Evolutionary conservation across 2,888 invertebrate species (phyloP).

Genomic region (Ctenicera cuprea): DNA sequence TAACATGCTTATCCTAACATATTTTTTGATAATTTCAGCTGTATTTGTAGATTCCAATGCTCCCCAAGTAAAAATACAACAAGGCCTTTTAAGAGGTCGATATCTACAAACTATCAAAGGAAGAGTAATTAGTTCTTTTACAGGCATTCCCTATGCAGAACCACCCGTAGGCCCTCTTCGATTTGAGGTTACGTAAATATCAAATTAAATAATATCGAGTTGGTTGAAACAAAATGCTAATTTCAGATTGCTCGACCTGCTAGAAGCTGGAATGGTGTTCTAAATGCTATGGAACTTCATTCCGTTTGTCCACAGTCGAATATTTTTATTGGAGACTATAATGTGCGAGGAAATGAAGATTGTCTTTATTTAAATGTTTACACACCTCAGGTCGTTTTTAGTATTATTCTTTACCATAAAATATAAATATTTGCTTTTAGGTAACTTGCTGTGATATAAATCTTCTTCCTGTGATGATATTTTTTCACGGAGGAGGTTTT

Average conservation of each 20-base stretch:
- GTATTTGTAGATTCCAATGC: too few species aligned
- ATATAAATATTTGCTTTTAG: constrained; percentile 62
- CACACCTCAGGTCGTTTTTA: constrained; percentile 68
- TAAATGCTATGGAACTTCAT: constrained; percentile 79
- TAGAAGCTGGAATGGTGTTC: constrained; percentile 78
- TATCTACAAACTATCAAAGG: constrained; percentile 6
- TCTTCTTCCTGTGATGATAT: constrained; percentile 83
- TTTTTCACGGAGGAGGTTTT: constrained; percentile 85
- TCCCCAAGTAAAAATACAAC: background rate
- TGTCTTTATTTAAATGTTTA: constrained; percentile 8
- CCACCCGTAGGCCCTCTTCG: constrained; percentile 30
- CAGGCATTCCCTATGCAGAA: constrained; percentile 41
- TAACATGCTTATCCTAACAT: too few species aligned
- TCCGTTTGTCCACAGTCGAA: constrained; percentile 82
- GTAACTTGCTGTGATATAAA: constrained; percentile 79
- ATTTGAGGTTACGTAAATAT: constrained; percentile 27
- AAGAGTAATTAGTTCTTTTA: constrained; percentile 31
- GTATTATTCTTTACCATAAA: too few species aligned
- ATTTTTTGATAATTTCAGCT: too few species aligned
- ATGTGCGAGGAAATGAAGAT: background rate
- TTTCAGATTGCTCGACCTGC: constrained; percentile 80
- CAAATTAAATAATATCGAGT: background rate
- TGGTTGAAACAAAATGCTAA: background rate
- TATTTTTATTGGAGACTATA: background rate
- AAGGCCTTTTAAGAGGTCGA: constrained; percentile 14